These are phyloP conservation scores for Mythimna albipuncta DNA, from an alignment of 2,888 invertebrate genomes.

Conservation along the genomic window DNA sequence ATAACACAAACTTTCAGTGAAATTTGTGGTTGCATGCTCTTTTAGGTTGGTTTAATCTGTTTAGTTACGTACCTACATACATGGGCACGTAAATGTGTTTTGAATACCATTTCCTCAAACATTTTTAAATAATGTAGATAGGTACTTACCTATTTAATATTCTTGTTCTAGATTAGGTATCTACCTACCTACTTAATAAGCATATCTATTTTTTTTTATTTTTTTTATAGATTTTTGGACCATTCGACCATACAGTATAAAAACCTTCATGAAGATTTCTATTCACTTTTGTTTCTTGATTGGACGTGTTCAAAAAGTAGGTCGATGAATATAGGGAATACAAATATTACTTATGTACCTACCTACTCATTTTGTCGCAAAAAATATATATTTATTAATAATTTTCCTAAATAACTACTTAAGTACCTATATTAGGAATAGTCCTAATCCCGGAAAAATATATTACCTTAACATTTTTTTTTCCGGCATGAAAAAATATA, in stretches of 20 bases:
- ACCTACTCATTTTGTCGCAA: not conserved
- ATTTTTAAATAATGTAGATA: conserved; percentile 9
- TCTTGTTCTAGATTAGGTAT: not conserved
- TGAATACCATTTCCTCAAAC: conserved; percentile 22
- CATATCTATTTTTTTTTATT: not conserved
- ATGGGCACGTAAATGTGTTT: conserved; percentile 15
- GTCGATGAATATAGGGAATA: no score
- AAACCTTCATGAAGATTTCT: not conserved
- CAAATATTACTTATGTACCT: no score
- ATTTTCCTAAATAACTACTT: no score
- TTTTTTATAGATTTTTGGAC: not conserved
- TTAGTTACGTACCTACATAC: not conserved
- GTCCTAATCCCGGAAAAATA: no score
- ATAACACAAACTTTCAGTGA: conserved; percentile 29
- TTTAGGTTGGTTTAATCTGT: not conserved
- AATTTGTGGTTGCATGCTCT: not conserved
- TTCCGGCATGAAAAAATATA: no score
- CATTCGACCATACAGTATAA: no score
- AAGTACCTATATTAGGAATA: no score
- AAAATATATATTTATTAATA: not conserved
- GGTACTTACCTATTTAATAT: conserved; percentile 9
- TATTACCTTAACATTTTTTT: no score
- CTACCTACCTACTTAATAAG: no score
- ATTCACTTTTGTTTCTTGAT: not conserved
- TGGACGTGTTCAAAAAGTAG: not conserved